These are phyloP conservation scores for Anoplopoma fimbria DNA, from an alignment of 2,113 vertebrate species.

Conservation along the genomic window DNA sequence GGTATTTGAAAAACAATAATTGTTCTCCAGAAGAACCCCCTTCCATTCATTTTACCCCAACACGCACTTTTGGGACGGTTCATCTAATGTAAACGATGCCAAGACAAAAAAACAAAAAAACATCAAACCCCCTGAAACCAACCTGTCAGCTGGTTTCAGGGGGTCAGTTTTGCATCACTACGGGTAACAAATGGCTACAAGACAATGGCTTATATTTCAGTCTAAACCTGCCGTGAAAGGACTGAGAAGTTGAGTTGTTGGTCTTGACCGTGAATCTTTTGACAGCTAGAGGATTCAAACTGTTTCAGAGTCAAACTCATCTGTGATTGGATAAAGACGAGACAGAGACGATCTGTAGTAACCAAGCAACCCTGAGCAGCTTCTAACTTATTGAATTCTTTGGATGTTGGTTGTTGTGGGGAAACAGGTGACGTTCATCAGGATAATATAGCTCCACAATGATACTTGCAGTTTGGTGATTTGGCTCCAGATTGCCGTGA, in stretches of 20 bases:
- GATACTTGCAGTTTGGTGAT: background rate
- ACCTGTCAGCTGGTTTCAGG: background rate
- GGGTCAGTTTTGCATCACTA: background rate
- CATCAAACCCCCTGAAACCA: background rate
- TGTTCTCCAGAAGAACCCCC: background rate
- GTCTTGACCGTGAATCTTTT: background rate
- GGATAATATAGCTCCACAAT: background rate
- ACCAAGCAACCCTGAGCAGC: background rate
- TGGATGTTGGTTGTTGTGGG: background rate
- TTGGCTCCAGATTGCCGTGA: background rate
- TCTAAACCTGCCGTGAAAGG: background rate
- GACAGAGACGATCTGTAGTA: background rate
- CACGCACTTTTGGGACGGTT: conserved; percentile 1
- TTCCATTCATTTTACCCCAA: background rate
- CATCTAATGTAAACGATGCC: background rate
- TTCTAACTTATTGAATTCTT: background rate
- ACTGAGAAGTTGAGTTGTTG: background rate
- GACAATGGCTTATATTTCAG: background rate
- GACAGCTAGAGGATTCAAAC: background rate
- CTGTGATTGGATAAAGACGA: background rate
- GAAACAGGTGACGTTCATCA: background rate
- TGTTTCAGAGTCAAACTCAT: background rate
- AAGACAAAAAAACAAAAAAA: background rate
- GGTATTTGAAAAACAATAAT: background rate
- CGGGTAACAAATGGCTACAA: background rate